Percentiles rank a stretch among this genome's conserved stretches.
Evolutionary conservation across 2,113 vertebrate genomes (phyloP).

Genomic region (Nibea albiflora): DNA sequence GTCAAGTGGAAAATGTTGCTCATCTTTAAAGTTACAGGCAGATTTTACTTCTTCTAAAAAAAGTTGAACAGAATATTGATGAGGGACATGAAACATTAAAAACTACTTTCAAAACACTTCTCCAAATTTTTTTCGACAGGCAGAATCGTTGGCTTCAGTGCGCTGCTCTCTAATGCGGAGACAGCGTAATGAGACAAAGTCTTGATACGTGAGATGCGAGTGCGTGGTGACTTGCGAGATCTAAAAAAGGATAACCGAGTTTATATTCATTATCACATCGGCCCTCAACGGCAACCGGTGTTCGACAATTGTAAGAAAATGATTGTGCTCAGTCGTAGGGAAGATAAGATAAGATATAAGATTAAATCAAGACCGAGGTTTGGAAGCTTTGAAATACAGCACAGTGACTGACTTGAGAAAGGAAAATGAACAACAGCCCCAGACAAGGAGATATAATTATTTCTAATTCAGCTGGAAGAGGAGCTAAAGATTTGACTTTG

Average conservation of each 20-base stretch:
- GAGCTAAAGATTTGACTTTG: slow-evolving; percentile 19
- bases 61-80: not conserved
- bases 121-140: not conserved
- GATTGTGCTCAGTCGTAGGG: slow-evolving; percentile 25
- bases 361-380: slow-evolving; percentile 44
- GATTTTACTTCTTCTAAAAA: not conserved
- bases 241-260: not conserved
- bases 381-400: slow-evolving; percentile 40
- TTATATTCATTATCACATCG: slow-evolving; percentile 10
- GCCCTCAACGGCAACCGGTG: slow-evolving; percentile 12
- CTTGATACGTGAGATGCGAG: not conserved
- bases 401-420: slow-evolving; percentile 46
- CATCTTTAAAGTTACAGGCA: too few relatives aligned
- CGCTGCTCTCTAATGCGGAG: not conserved
- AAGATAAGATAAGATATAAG: slow-evolving; percentile 33
- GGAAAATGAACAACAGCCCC: slow-evolving; percentile 17
- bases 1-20: too few relatives aligned
- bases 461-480: slow-evolving; percentile 11
- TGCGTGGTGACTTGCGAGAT: too few relatives aligned
- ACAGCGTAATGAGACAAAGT: not conserved
- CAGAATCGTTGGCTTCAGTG: not conserved
- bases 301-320: slow-evolving; percentile 48
- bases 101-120: too few relatives aligned
- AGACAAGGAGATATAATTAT: slow-evolving; percentile 27
- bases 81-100: not conserved